Evolutionary conservation across 2,113 vertebrate genomes (phyloP).

Genomic region (Fregata magnificens): DNA sequence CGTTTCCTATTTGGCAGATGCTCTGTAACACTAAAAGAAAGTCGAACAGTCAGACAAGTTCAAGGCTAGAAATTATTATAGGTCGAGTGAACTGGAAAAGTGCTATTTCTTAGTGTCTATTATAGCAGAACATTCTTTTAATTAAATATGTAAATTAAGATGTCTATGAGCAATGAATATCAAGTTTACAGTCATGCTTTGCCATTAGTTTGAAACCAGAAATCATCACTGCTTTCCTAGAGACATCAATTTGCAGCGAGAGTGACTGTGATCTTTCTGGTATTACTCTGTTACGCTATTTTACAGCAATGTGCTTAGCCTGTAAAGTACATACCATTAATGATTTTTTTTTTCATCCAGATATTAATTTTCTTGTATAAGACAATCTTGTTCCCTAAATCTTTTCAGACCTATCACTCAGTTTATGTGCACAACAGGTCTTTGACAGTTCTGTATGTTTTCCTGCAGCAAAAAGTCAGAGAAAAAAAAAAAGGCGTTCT

Average conservation of each 20-base stretch:
- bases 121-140: neutral
- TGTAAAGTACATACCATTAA: neutral
- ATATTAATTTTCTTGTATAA: neutral
- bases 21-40: neutral
- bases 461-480: neutral
- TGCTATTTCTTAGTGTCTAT: neutral
- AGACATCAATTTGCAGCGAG: neutral
- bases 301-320: neutral
- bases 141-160: neutral
- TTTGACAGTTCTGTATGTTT: neutral
- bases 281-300: neutral
- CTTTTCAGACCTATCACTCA: neutral
- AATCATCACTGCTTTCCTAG: neutral
- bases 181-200: neutral
- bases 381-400: neutral
- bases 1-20: constrained; percentile 23
- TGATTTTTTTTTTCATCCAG: neutral
- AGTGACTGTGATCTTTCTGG: neutral
- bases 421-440: neutral
- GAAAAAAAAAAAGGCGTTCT: neutral
- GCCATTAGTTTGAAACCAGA: neutral
- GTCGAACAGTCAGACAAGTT: neutral
- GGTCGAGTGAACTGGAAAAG: neutral
- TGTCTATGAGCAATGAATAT: neutral
- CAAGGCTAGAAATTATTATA: neutral